These are phyloP conservation scores for Halcyon malimbica DNA, from an alignment of 2,113 vertebrate genomes.

Conservation along the genomic window DNA sequence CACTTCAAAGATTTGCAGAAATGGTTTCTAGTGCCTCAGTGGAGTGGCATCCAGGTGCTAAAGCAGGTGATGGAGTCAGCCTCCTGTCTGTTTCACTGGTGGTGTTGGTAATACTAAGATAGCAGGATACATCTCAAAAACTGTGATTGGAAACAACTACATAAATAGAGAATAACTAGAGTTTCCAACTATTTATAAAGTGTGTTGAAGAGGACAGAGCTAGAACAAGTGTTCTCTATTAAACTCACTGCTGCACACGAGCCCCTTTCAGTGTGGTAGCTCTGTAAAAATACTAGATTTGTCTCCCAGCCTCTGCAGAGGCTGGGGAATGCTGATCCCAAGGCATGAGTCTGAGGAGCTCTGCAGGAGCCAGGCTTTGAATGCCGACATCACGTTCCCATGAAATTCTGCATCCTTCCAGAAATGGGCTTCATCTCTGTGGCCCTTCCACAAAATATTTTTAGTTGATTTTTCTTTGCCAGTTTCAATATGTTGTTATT, in stretches of 20 bases:
- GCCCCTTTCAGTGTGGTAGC: neutral
- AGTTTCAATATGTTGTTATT: slow-evolving; percentile 32
- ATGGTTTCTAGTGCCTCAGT: neutral
- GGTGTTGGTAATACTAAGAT: neutral
- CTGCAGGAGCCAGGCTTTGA: slow-evolving; percentile 1
- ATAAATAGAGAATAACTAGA: neutral
- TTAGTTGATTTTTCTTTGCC: slow-evolving; percentile 26
- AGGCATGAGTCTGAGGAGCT: neutral
- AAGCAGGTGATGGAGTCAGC: neutral
- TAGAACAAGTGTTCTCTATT: neutral
- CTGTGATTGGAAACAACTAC: neutral
- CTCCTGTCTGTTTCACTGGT: neutral
- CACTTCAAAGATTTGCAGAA: neutral
- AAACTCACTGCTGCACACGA: neutral
- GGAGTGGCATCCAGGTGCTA: neutral
- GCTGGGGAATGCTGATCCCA: neutral
- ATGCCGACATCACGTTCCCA: neutral
- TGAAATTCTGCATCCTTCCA: slow-evolving; percentile 13
- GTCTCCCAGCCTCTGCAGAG: neutral
- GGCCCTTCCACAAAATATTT: slow-evolving; percentile 8
- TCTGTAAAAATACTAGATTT: neutral
- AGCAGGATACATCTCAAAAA: neutral
- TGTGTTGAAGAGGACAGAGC: neutral
- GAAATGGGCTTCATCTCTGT: neutral
- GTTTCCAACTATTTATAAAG: neutral